Conservation (phyloP, 2,888 invertebrate species). For the Erebia aethiops region DNA sequence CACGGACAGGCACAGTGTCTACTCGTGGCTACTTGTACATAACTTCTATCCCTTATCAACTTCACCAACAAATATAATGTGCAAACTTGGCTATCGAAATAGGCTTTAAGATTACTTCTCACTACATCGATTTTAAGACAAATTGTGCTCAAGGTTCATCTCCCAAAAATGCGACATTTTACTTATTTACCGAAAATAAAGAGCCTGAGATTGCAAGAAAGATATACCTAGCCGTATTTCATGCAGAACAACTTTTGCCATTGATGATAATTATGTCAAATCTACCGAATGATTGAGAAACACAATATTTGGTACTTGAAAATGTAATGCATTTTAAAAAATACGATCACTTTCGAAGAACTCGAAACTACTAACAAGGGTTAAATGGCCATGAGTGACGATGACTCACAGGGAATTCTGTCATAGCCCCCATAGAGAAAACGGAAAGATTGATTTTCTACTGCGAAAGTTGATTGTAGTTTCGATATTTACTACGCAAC, state of each 20-base stretch:
- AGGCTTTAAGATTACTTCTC: not conserved
- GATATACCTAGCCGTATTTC: not conserved
- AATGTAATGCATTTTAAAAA: not conserved
- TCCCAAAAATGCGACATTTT: not conserved
- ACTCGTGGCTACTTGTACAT: constrained; percentile 1
- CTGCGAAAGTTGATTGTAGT: not conserved
- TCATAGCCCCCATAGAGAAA: not conserved
- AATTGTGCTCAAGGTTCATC: not conserved
- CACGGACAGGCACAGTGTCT: constrained; percentile 40
- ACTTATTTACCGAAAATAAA: not conserved
- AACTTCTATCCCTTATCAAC: not conserved
- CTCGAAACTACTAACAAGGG: not conserved
- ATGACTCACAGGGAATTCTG: constrained; percentile 1
- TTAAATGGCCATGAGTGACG: not conserved
- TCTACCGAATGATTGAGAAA: not conserved
- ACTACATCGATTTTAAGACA: not conserved
- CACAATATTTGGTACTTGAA: too few relatives aligned
- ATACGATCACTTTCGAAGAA: not conserved
- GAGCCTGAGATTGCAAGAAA: not conserved
- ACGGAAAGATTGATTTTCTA: constrained; percentile 4
- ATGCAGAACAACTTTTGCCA: too few relatives aligned
- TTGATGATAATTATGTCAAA: too few relatives aligned
- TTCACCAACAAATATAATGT: not conserved
- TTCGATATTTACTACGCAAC: not conserved
- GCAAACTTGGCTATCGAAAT: not conserved